Evolutionary conservation across 2,888 invertebrate genomes (phyloP), one percentile per base, ranked within the genome.

Genomic region (Drosophila lacicola): DNA sequence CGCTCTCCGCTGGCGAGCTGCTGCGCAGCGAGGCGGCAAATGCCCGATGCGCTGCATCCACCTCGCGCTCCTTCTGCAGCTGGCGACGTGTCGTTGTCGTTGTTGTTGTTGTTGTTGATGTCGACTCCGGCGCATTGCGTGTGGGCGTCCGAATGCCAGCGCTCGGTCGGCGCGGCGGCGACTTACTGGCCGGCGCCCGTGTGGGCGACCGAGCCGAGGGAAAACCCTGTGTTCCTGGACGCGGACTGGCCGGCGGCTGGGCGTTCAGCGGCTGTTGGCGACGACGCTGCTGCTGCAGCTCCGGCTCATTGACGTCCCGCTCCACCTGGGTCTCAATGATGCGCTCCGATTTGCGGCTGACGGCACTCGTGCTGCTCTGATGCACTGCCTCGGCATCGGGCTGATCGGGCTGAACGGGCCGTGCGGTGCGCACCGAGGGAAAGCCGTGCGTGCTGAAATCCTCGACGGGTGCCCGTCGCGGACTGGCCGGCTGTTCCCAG

Each of bases 21-120:
- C 95, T 94, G 34, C 96, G 94, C 49, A 96, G 92, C 5, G 96
- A 95, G 63, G 95, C 94, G 0, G 95, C 96, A 93, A 96, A 96
- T 0, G 96, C 96, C 77, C 96, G 95, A 87, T 96, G 96, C 1
- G 95, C 94, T 0, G 96, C 95, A 88, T 96, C 96, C 34, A 89
- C 90, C 56, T 90, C 90, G 33, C 91, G 91, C 53, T 92, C 92
- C 72, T 91, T 90, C 11, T 82, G 81, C 68, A 90, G 60, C 68
- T 86, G 82, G 11, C 87, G 75, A 44, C 83, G 82, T 3, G 91
- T 83, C 39, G 72, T 17, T 3, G 60, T 50, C 8, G 76, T 82
- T 8, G 67, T 76, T 4, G 68, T 84, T 1, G 78, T 82, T 4
- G 44, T 55, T 14, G 33, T 72, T 0, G 74, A 69, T n/a, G 77